Conservation (phyloP, 2,888 invertebrate species). For the Galerucella pusilla region DNA sequence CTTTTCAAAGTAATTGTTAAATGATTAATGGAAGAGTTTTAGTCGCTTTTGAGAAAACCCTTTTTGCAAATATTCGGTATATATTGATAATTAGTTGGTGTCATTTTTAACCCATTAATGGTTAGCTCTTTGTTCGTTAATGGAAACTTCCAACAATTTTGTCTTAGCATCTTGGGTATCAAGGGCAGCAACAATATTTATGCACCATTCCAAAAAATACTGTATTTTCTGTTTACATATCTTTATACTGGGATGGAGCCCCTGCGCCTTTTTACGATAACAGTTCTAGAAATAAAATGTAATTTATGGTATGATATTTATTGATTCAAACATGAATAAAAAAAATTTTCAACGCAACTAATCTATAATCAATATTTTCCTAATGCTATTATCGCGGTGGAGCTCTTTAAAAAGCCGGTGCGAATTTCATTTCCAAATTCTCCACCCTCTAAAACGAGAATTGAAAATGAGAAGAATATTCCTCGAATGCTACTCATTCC, state of each 20-base stretch:
- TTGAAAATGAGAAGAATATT: conserved; percentile 26
- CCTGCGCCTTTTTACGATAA: no score
- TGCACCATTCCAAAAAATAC: no score
- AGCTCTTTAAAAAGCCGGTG: neutral
- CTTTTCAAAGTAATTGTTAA: conserved; percentile 29
- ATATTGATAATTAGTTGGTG: no score
- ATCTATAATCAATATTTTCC: conserved; percentile 12
- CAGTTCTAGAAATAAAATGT: no score
- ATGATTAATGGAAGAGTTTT: conserved; percentile 24
- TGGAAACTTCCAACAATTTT: no score
- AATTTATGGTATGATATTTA: no score
- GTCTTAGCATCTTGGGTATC: no score
- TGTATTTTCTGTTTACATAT: no score
- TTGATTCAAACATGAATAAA: neutral
- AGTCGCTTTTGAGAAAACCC: conserved; percentile 10
- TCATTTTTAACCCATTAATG: no score
- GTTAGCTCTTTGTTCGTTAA: no score
- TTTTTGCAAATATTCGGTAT: neutral
- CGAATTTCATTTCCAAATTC: conserved; percentile 10
- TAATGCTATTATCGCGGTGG: neutral
- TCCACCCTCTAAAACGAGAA: conserved; percentile 19
- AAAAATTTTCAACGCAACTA: neutral
- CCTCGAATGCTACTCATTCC: conserved; percentile 22
- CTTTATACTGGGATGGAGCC: no score
- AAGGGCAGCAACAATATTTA: no score